These are phyloP conservation scores for Physella acuta DNA, from an alignment of 1,140 invertebrate genomes.

Conservation along the genomic window DNA sequence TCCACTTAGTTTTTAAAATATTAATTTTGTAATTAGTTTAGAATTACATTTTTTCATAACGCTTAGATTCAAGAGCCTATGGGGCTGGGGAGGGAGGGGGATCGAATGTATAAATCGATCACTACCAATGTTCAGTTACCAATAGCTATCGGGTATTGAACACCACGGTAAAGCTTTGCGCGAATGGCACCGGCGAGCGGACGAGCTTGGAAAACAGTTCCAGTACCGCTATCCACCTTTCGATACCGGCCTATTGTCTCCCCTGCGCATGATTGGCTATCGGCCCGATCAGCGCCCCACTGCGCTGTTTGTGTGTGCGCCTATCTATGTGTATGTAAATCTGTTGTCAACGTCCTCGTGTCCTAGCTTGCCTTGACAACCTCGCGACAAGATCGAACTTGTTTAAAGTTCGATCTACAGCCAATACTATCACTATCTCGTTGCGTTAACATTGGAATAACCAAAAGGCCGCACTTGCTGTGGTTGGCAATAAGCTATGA, in stretches of 20 bases:
- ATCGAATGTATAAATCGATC: no score
- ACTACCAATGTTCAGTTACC: neutral
- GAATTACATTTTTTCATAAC: no score
- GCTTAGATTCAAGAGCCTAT: no score
- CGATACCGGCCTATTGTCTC: neutral
- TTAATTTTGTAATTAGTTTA: no score
- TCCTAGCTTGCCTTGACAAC: constrained; percentile 1
- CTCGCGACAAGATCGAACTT: constrained; percentile 19
- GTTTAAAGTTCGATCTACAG: constrained; percentile 14
- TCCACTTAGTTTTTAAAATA: no score
- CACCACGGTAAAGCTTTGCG: neutral
- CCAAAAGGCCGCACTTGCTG: no score
- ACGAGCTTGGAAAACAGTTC: neutral
- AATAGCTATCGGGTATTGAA: neutral
- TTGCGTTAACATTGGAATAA: no score
- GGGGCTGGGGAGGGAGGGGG: no score
- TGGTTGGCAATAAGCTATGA: neutral
- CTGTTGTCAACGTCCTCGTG: neutral
- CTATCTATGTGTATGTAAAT: neutral
- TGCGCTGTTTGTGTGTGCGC: neutral
- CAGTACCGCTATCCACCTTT: neutral
- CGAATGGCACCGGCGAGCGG: neutral
- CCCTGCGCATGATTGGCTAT: constrained; percentile 1
- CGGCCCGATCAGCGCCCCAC: neutral
- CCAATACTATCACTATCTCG: neutral